phyloP scores from a whole-genome alignment of 2,113 vertebrate species.

The Cinclus mexicanus region DNA sequence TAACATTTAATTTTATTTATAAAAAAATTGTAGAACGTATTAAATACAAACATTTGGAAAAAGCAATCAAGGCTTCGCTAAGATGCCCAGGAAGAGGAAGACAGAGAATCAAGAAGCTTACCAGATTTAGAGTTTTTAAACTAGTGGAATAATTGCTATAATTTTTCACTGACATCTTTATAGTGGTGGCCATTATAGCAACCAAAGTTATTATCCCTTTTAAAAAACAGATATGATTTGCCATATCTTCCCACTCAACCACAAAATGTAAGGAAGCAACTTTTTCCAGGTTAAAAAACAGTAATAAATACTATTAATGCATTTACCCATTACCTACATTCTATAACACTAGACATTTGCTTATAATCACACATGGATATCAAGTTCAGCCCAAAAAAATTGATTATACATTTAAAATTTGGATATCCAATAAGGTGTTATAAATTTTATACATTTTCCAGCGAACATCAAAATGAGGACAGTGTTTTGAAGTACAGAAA shows the following conservation, averaged over 20 bases:
- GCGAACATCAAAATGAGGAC: conserved; percentile 45
- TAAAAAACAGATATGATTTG: conserved; percentile 26
- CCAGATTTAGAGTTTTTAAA: conserved; percentile 28
- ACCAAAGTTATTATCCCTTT: background rate
- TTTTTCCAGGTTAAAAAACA: conserved; percentile 53
- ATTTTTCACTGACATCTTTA: conserved; percentile 35
- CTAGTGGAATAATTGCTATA: conserved; percentile 13
- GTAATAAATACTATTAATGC: conserved; percentile 55
- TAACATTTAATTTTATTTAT: conserved; percentile 68
- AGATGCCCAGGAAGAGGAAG: conserved; percentile 58
- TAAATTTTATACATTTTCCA: conserved; percentile 53
- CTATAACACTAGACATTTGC: conserved; percentile 35
- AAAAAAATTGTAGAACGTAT: conserved; percentile 57
- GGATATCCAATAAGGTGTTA: conserved; percentile 20
- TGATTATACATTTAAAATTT: background rate
- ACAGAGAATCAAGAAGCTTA: conserved; percentile 49
- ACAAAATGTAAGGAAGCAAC: conserved; percentile 35
- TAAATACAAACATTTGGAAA: conserved; percentile 60
- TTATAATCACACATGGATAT: conserved; percentile 28
- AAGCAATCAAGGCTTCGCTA: conserved; percentile 23
- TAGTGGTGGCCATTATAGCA: conserved; percentile 22
- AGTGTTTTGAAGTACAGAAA: conserved; percentile 31
- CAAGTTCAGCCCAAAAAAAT: background rate
- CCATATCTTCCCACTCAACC: conserved; percentile 15
- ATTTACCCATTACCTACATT: conserved; percentile 44